Base-by-base conservation (phyloP, 1,140 invertebrate species). In the Homalodisca vitripennis region DNA sequence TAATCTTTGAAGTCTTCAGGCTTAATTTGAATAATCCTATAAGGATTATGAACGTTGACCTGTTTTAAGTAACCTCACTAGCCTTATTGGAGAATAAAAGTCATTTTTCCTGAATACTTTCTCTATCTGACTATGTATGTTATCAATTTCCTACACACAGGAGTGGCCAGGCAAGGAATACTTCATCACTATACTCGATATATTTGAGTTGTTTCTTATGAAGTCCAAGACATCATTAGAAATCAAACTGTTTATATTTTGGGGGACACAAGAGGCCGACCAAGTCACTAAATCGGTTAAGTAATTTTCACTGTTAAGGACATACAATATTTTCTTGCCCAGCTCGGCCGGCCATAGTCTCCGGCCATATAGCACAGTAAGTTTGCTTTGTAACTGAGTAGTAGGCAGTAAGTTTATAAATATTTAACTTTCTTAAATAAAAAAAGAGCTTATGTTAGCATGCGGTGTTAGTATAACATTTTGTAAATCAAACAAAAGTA, bases 131-230 rank as follows among this genome's bases (percentile, higher is more conserved):
- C 74, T 77, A 64, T 77, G 75, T 1, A 71, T 68, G 57, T 51
- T 14, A 67, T 77, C 76, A 24, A 75, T 67, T 70, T 77, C 75
- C 65, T 77, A 74, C 13, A 73, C 55, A 65, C 71, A 72, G 13
- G 73, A 73, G 62, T 77, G 74, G 31, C 75, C 75, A 17, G 76
- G 74, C 41, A 67, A 63, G 27, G 74, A 75, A 71, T 72, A 77
- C 71, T 77, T 76, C 70, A 76, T 70, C 30, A 64, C 73, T 34
- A 76, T 69, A 14, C 13, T 68, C 17, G 60, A 3, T 14, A 77
- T 41, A 41, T 70, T 10, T 24, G 63, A 34, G 63, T 74, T 57
- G 63, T 69, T 55, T 60, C 65, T 66, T 63, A 75, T 41, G 66
- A 77, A 74, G 66, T 73, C n/a, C 22, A 68, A 14, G 14, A 75